These are phyloP conservation scores for Antennarius maculatus DNA, from an alignment of 2,797 vertebrate species.

Conservation along the genomic window DNA sequence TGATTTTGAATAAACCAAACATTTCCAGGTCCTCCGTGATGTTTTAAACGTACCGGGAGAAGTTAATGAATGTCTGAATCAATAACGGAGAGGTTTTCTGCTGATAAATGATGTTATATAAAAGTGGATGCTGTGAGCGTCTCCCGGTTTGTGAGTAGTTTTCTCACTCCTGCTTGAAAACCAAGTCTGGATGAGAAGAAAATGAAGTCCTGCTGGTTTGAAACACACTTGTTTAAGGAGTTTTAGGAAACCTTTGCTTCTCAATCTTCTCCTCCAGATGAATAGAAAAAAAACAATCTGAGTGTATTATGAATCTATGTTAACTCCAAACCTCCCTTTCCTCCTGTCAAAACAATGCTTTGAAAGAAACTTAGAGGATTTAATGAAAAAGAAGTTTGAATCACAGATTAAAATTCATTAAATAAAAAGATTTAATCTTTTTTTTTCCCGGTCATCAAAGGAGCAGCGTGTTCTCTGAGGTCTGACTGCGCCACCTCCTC, in stretches of 20 bases:
- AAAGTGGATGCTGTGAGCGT: background rate
- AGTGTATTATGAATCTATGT: background rate
- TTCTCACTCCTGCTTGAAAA: background rate
- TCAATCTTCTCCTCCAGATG: background rate
- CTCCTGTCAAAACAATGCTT: background rate
- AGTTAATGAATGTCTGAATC: constrained; percentile 21
- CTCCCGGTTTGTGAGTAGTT: background rate
- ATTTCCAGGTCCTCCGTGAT: background rate
- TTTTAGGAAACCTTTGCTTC: background rate
- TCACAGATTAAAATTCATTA: background rate
- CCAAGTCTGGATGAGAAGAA: background rate
- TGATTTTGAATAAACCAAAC: constrained; percentile 2
- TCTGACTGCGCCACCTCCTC: constrained; percentile 54
- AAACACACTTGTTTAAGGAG: background rate
- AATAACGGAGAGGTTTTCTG: background rate
- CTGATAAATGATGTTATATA: constrained; percentile 5
- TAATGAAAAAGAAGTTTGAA: background rate
- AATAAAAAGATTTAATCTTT: background rate
- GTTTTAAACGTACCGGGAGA: constrained; percentile 7
- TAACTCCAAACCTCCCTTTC: no score
- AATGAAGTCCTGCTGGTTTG: background rate
- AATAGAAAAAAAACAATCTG: background rate
- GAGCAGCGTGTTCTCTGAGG: constrained; percentile 16
- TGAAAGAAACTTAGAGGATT: background rate
- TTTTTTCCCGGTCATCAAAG: constrained; percentile 7